Conservation (phyloP, 2,888 invertebrate species). For the Therioaphis trifolii region DNA sequence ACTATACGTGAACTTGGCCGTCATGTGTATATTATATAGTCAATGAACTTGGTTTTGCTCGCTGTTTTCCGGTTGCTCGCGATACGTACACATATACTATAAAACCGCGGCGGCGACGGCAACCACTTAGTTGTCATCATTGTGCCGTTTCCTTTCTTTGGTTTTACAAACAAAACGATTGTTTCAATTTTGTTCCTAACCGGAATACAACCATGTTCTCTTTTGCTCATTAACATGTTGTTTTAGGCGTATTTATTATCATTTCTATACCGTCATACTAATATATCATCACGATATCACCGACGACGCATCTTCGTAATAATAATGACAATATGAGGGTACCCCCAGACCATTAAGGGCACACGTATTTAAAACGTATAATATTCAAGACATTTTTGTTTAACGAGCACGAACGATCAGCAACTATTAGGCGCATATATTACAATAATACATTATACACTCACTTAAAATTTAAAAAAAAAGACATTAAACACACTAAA, state of each 20-base stretch:
- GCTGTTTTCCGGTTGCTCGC: conserved; percentile 41
- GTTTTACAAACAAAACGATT: not conserved
- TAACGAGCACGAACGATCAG: conserved; percentile 9
- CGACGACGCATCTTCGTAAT: not conserved
- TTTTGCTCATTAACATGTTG: conserved; percentile 8
- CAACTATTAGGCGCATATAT: not conserved
- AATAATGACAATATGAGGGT: conserved; percentile 25
- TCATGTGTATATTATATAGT: conserved; percentile 5
- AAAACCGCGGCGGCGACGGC: no score
- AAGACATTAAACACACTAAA: not conserved
- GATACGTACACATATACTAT: not conserved
- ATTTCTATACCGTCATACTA: no score
- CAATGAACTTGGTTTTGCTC: conserved; percentile 47
- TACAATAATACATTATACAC: not conserved
- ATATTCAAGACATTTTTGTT: conserved; percentile 15
- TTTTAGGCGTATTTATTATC: conserved; percentile 22
- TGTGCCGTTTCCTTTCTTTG: not conserved
- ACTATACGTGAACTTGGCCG: conserved; percentile 35
- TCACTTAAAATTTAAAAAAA: not conserved
- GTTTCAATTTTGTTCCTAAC: not conserved
- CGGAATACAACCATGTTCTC: conserved; percentile 18
- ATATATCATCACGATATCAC: not conserved
- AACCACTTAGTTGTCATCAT: not conserved
- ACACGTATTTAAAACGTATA: not conserved
- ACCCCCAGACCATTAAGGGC: not conserved